Percentiles rank a stretch among this genome's conserved stretches.
Evolutionary conservation across 2,888 invertebrate species (phyloP).

Genomic region (Conchocele bisecta): DNA sequence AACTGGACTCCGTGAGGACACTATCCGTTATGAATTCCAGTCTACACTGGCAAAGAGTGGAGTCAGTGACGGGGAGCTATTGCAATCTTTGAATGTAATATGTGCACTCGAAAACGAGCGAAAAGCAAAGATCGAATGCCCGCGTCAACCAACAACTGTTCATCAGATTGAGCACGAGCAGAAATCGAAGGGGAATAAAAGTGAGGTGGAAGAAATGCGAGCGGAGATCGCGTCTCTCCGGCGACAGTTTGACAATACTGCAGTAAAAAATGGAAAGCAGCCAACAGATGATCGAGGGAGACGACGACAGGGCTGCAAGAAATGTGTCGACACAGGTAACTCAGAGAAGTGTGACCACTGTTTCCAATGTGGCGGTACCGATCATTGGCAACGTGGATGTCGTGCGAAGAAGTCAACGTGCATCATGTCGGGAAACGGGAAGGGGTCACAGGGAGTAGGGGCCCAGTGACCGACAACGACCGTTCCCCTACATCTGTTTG

Average conservation of each 20-base stretch:
- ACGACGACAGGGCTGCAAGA: too few relatives aligned
- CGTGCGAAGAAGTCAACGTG: too few relatives aligned
- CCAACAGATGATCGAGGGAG: not conserved
- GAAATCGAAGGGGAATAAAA: not conserved
- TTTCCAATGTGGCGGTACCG: slow-evolving; percentile 2
- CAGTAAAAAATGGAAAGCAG: not conserved
- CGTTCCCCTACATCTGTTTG: not conserved
- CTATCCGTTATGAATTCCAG: not conserved
- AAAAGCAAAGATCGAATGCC: not conserved
- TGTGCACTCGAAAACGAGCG: not conserved
- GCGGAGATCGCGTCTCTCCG: too few relatives aligned
- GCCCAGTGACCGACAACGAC: not conserved
- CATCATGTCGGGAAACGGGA: slow-evolving; percentile 11
- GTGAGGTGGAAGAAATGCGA: not conserved
- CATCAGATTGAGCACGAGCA: not conserved
- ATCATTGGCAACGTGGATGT: not conserved
- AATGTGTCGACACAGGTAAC: not conserved
- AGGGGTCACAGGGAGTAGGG: not conserved
- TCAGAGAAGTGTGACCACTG: slow-evolving; percentile 6
- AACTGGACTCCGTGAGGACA: not conserved
- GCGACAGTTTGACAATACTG: too few relatives aligned
- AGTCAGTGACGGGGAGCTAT: not conserved
- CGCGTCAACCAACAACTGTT: not conserved
- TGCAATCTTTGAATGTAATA: not conserved
- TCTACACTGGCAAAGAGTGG: not conserved